Evolutionary conservation across 2,888 invertebrate genomes (phyloP).

Genomic region (Yponomeuta sedellus): DNA sequence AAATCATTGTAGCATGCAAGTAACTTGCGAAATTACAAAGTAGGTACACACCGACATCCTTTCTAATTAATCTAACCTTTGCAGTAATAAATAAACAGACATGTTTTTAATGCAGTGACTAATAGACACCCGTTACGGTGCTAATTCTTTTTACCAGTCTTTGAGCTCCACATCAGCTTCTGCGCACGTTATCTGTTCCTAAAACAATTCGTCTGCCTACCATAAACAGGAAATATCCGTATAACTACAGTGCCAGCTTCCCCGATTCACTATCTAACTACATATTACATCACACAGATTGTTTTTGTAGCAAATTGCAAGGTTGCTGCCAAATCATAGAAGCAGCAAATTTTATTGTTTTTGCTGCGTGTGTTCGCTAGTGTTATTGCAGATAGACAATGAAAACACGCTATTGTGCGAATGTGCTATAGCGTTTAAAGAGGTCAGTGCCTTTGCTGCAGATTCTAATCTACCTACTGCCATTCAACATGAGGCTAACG

Average conservation of each 20-base stretch:
- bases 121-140: background rate
- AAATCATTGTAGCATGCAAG: slow-evolving; percentile 5
- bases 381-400: background rate
- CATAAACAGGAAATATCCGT: no score
- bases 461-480: background rate
- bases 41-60: background rate
- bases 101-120: background rate
- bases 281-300: no score
- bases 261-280: no score
- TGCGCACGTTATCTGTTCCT: no score
- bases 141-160: no score
- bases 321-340: background rate
- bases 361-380: background rate
- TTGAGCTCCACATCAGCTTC: no score
- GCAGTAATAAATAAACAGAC: background rate
- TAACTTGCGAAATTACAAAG: background rate
- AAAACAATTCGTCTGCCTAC: no score
- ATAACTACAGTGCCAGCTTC: no score
- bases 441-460: background rate
- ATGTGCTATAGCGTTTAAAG: background rate
- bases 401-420: slow-evolving; percentile 1
- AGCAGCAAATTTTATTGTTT: background rate
- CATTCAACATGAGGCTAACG: background rate
- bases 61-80: slow-evolving; percentile 1
- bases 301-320: no score